Conservation (phyloP, 2,113 vertebrate genomes). For the Percina caprodes region DNA sequence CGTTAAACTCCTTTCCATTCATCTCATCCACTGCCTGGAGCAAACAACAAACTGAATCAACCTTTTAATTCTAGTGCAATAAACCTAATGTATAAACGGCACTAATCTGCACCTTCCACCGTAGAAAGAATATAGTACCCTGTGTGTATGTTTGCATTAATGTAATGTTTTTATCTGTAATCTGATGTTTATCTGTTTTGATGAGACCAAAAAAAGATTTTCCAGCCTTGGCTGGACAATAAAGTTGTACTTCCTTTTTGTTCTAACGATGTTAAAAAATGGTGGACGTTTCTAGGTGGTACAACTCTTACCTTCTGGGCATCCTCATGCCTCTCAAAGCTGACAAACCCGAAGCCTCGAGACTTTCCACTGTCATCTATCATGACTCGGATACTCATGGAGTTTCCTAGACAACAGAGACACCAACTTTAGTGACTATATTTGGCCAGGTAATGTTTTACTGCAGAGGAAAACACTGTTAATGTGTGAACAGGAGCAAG, state of each 20-base stretch:
- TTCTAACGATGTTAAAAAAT: background rate
- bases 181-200: no score
- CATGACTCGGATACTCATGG: conserved; percentile 98
- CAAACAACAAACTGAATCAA: background rate
- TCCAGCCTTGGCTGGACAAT: no score
- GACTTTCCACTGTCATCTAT: conserved; percentile 94
- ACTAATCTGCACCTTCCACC: no score
- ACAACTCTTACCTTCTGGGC: conserved; percentile 89
- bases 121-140: no score
- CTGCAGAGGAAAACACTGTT: background rate
- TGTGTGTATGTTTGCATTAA: no score
- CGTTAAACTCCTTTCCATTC: conserved; percentile 97
- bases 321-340: conserved; percentile 97
- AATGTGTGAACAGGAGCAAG: background rate
- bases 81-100: no score
- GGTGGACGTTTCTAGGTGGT: background rate
- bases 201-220: no score
- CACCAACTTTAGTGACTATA: background rate
- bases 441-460: background rate
- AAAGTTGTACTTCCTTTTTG: no score
- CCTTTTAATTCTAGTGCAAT: no score
- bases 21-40: conserved; percentile 96
- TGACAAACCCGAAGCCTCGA: conserved; percentile 97
- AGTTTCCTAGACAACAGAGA: conserved; percentile 85
- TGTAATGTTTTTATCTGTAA: no score